A percentile compares a stretch with the other conserved stretches of the same genome.
These are phyloP conservation scores for Sphaeramia orbicularis DNA, from an alignment of 2,797 vertebrate species.

Conservation along the genomic window DNA sequence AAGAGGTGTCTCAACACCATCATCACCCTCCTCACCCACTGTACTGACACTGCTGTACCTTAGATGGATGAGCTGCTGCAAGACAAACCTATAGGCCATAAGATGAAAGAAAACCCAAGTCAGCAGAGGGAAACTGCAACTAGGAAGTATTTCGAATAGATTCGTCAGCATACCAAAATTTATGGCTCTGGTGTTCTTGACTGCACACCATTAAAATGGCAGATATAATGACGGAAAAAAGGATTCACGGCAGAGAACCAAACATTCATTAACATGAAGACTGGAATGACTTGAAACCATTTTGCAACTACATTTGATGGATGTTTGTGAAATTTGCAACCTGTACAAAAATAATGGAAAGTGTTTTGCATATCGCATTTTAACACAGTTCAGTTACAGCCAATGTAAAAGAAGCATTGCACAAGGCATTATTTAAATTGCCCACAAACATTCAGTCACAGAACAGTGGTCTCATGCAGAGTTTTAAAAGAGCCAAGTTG, in stretches of 20 bases:
- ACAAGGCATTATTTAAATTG: background rate
- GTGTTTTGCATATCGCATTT: background rate
- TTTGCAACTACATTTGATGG: background rate
- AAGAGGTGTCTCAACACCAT: constrained; percentile 39
- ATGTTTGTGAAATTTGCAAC: constrained; percentile 3
- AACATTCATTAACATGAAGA: constrained; percentile 11
- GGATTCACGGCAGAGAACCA: constrained; percentile 4
- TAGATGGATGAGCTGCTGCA: constrained; percentile 60
- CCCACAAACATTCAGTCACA: background rate
- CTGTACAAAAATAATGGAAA: background rate
- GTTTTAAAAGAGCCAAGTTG: constrained; percentile 24
- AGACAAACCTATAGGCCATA: constrained; percentile 41
- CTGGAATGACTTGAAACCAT: constrained; percentile 6
- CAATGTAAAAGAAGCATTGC: background rate
- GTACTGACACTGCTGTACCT: constrained; percentile 28
- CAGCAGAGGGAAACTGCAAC: constrained; percentile 65
- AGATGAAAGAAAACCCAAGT: constrained; percentile 43
- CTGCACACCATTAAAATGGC: constrained; percentile 8
- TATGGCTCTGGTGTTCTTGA: constrained; percentile 30
- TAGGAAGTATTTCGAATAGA: constrained; percentile 32
- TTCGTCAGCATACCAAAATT: constrained; percentile 43
- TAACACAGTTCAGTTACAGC: background rate
- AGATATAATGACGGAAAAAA: background rate
- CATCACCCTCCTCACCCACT: constrained; percentile 25
- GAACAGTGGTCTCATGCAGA: constrained; percentile 12